Evolutionary conservation across 2,888 invertebrate species (phyloP).

Genomic region (Carterocephalus palaemon): DNA sequence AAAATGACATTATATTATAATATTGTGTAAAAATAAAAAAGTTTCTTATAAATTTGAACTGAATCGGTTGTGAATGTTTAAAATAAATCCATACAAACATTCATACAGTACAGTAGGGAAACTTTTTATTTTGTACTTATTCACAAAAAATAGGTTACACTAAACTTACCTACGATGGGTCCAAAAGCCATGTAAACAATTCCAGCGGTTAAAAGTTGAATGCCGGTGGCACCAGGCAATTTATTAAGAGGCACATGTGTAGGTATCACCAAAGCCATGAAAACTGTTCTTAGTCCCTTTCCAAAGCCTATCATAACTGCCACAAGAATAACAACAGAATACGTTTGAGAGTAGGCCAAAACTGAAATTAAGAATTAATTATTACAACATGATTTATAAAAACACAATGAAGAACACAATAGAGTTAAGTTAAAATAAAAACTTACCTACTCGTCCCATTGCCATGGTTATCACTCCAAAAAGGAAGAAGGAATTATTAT

Average conservation of each 20-base stretch:
- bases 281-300: slow-evolving; percentile 85
- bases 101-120: no score
- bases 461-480: slow-evolving; percentile 84
- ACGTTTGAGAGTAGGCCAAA: slow-evolving; percentile 80
- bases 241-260: slow-evolving; percentile 84
- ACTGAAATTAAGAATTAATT: slow-evolving; percentile 53
- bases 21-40: no score
- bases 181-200: slow-evolving; percentile 80
- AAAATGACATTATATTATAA: no score
- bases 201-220: slow-evolving; percentile 83
- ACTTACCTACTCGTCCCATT: slow-evolving; percentile 81
- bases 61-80: no score
- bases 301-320: slow-evolving; percentile 84
- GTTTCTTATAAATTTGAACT: no score
- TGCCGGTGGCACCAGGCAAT: slow-evolving; percentile 84
- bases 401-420: no score
- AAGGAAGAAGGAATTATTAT: slow-evolving; percentile 84
- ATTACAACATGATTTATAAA: no score
- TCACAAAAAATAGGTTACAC: no score
- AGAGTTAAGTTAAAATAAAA: no score
- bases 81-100: no score
- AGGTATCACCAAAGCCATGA: slow-evolving; percentile 86
- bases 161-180: slow-evolving; percentile 81
- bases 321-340: slow-evolving; percentile 74
- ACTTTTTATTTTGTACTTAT: no score